A percentile compares a stretch with the other conserved stretches of the same genome.
phyloP scores from a whole-genome alignment of 2,113 vertebrate species.

The Ammodytes marinus region DNA sequence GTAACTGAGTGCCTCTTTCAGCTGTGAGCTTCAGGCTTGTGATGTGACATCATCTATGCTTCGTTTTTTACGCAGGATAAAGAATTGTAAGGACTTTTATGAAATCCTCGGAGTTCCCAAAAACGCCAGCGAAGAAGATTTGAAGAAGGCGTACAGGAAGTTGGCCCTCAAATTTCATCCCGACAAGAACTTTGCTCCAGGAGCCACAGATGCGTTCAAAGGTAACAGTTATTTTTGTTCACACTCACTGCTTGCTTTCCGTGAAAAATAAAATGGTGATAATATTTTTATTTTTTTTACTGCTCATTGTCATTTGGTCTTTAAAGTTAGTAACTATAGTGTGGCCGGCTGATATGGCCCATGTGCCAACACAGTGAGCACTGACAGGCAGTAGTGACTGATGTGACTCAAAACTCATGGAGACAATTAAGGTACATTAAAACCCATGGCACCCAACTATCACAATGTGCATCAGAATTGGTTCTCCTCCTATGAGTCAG shows the following conservation, averaged over 20 bases:
- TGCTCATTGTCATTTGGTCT: background rate
- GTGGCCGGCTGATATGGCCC: background rate
- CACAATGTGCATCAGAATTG: background rate
- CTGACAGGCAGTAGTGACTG: background rate
- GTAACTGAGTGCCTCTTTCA: background rate
- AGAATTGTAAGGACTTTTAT: slow-evolving; percentile 95
- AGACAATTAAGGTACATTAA: background rate
- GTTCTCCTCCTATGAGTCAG: background rate
- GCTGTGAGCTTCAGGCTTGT: background rate
- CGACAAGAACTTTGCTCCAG: slow-evolving; percentile 96
- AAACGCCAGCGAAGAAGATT: slow-evolving; percentile 91
- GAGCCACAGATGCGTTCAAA: slow-evolving; percentile 97
- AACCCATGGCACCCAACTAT: background rate
- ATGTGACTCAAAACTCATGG: background rate
- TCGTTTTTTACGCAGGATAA: slow-evolving; percentile 86
- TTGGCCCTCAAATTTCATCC: slow-evolving; percentile 95
- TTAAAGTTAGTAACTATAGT: background rate
- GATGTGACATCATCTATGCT: slow-evolving; percentile 5
- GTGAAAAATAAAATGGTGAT: background rate
- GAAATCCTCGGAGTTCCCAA: slow-evolving; percentile 92
- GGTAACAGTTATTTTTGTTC: slow-evolving; percentile 75
- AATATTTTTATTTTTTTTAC: background rate
- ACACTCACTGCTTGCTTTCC: background rate
- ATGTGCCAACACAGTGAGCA: background rate
- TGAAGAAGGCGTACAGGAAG: slow-evolving; percentile 94